Evolutionary conservation across 2,113 vertebrate genomes (phyloP), one percentile per base, ranked within the genome.

Genomic region (Pachycephala philippinensis): DNA sequence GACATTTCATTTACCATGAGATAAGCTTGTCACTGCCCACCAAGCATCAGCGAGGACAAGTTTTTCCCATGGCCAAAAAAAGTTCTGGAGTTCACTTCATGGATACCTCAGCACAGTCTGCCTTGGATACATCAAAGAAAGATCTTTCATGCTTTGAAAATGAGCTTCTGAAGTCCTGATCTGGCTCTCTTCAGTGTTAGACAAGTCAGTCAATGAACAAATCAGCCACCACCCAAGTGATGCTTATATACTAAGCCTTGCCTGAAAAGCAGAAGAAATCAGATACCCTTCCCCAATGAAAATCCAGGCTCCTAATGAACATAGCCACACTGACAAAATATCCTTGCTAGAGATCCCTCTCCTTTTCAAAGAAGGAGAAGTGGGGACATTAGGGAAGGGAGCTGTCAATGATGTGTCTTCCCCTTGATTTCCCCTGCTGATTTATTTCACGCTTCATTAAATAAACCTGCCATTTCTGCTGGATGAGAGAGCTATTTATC

Each of bases 381-480:
- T 8, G 8, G 23, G 23, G 37, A 64, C 26, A 21, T 65, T 19
- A 61, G 13, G n/a, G 53, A 79, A 80, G 60, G 35, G 81, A 94
- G 61, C 26, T 10, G 3, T n/a, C 77, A 71, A n/a, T 77, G 89
- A 71, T 19, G 37, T 18, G 20, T 69, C 40, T 82, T 91, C 33
- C 72, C 49, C 47, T 71, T 27, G 3, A 90, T 40, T 54, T 79
- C 45, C 37, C 74, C 65, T n/a, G 19, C 31, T 91, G 75, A 63
- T 89, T 94, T 89, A 75, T 31, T 84, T 89, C 72, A 78, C 12
- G 23, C 61, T 87, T 93, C 87, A 84, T 94, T 82, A 96, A 94
- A 97, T 45, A 89, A 95, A 95, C 92, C 79, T 96, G 87, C 59
- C 12, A 63, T 39, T 94, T 96, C 75, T 95, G 82, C 72, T 88